A percentile compares a stretch with the other conserved stretches of the same genome.
phyloP scores from a whole-genome alignment of 2,888 invertebrate genomes.

The Suillia variegata region DNA sequence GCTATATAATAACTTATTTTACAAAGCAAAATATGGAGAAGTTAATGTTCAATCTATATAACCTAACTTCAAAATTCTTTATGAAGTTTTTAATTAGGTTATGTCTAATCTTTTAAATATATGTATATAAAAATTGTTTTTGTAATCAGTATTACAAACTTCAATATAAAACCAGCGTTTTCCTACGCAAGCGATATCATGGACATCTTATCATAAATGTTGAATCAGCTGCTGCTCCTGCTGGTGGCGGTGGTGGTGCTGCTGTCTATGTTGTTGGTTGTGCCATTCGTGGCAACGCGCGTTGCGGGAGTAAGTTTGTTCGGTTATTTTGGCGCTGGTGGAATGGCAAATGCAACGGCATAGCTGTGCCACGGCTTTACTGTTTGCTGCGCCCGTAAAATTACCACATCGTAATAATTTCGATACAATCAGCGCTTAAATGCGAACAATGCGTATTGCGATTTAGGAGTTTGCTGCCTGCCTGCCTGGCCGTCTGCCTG shows the following conservation, averaged over 20 bases:
- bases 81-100: no score
- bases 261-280: background rate
- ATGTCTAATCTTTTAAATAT: no score
- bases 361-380: background rate
- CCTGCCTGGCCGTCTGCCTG: background rate
- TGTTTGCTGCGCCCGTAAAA: constrained; percentile 38
- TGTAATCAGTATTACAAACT: no score
- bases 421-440: constrained; percentile 37
- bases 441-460: background rate
- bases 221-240: background rate
- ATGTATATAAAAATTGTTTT: no score
- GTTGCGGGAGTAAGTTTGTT: background rate
- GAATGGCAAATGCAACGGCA: background rate
- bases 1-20: no score
- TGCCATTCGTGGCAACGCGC: background rate
- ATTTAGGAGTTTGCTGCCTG: background rate
- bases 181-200: background rate
- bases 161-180: background rate
- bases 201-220: background rate
- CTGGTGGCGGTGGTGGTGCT: no score
- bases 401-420: constrained; percentile 49
- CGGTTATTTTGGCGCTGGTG: background rate
- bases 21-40: no score
- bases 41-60: no score
- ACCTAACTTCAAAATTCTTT: no score